Evolutionary conservation across 2,888 invertebrate genomes (phyloP).

Genomic region (Drosophila prostipennis): DNA sequence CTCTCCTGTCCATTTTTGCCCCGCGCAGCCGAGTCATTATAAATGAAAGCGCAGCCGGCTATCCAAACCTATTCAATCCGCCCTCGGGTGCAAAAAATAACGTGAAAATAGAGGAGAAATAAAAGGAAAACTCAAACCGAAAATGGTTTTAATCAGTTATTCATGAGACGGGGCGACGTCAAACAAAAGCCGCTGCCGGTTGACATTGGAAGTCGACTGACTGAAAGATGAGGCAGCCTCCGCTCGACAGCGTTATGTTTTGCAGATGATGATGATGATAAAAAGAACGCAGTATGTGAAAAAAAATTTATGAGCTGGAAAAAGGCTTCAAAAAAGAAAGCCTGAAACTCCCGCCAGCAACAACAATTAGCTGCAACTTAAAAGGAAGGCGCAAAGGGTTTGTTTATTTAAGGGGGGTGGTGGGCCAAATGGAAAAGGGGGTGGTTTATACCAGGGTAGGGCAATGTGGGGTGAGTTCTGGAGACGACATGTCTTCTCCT

Average conservation of each 20-base stretch:
- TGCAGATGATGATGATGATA: constrained; percentile 13
- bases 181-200: constrained; percentile 76
- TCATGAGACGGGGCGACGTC: constrained; percentile 73
- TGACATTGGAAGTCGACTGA: constrained; percentile 68
- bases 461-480: constrained; percentile 1
- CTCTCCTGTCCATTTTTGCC: constrained; percentile 43
- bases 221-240: constrained; percentile 27
- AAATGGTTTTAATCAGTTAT: constrained; percentile 80
- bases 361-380: constrained; percentile 79
- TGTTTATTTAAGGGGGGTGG: constrained; percentile 49
- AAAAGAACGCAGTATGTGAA: constrained; percentile 41
- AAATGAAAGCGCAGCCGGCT: constrained; percentile 68
- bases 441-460: neutral
- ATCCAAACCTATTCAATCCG: constrained; percentile 31
- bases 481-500: constrained; percentile 37
- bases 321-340: constrained; percentile 28
- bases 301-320: constrained; percentile 78
- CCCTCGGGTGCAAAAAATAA: constrained; percentile 12
- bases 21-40: constrained; percentile 60
- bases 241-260: too few species aligned
- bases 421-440: neutral
- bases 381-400: constrained; percentile 57
- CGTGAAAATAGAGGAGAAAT: constrained; percentile 24
- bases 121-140: constrained; percentile 50
- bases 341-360: constrained; percentile 47